These are phyloP conservation scores for Rhodophaea formosa DNA, from an alignment of 2,888 invertebrate species.

Conservation along the genomic window DNA sequence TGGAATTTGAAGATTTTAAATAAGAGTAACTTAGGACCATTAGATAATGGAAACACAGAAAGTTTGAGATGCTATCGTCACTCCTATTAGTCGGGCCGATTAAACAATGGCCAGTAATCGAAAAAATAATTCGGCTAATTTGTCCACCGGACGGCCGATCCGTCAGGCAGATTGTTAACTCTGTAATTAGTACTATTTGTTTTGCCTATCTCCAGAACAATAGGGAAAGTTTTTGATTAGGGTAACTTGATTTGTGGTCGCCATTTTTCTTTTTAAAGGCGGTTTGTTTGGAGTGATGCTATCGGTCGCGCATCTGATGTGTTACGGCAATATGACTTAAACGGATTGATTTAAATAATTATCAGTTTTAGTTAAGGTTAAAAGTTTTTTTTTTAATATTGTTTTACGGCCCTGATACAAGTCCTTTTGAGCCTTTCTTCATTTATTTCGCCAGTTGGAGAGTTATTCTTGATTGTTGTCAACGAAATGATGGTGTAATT, in stretches of 20 bases:
- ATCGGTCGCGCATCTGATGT: background rate
- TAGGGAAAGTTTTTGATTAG: slow-evolving; percentile 67
- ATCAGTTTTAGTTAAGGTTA: no score
- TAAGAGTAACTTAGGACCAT: background rate
- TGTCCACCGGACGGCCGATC: slow-evolving; percentile 65
- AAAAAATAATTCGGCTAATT: slow-evolving; percentile 78
- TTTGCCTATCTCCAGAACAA: slow-evolving; percentile 61
- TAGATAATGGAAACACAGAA: slow-evolving; percentile 33
- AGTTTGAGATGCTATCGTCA: slow-evolving; percentile 57
- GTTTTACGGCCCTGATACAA: no score
- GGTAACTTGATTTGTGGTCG: slow-evolving; percentile 45
- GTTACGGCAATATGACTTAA: background rate
- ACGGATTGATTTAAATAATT: no score
- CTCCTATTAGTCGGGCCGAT: slow-evolving; percentile 67
- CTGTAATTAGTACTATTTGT: slow-evolving; percentile 79
- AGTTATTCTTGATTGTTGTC: no score
- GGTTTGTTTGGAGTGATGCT: background rate
- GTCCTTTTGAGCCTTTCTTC: no score
- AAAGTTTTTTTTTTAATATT: no score
- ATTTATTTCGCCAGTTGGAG: no score
- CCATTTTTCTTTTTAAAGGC: slow-evolving; percentile 31
- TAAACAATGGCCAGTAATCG: slow-evolving; percentile 76
- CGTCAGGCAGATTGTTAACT: slow-evolving; percentile 71
- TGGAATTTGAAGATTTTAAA: no score
- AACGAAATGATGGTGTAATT: no score